Evolutionary conservation across 2,797 vertebrate species (phyloP).

Genomic region (Lacerta viridis): DNA sequence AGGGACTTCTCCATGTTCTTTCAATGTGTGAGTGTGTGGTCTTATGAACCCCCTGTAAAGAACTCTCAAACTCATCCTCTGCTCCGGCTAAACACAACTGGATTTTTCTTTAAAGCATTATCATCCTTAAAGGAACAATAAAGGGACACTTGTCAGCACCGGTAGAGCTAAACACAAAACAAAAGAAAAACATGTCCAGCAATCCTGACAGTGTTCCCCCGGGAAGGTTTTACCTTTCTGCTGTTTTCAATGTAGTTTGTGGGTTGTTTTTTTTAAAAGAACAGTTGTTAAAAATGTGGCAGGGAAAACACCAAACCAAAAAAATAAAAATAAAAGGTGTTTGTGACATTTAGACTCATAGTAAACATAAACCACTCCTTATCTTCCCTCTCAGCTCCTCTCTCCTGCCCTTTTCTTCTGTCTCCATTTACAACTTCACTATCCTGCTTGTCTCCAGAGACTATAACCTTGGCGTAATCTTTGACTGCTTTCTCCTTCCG

Average conservation of each 20-base stretch:
- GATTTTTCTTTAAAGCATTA: not conserved
- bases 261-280: slow-evolving; percentile 51
- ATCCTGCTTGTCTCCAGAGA: slow-evolving; percentile 61
- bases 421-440: slow-evolving; percentile 69
- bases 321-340: slow-evolving; percentile 15
- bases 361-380: slow-evolving; percentile 71
- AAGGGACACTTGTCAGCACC: slow-evolving; percentile 34
- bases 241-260: slow-evolving; percentile 60
- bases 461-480: slow-evolving; percentile 58
- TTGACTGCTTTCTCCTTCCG: slow-evolving; percentile 51
- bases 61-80: not conserved
- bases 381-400: slow-evolving; percentile 61
- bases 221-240: slow-evolving; percentile 57
- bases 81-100: not conserved
- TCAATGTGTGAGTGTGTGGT: not conserved
- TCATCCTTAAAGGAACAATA: not conserved
- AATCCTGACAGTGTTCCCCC: slow-evolving; percentile 13
- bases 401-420: slow-evolving; percentile 51
- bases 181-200: slow-evolving; percentile 32
- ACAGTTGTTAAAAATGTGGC: slow-evolving; percentile 63
- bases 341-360: slow-evolving; percentile 65
- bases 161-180: slow-evolving; percentile 40
- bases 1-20: not conserved
- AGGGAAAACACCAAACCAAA: slow-evolving; percentile 21
- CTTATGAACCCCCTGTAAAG: not conserved